Conservation (phyloP, 2,797 vertebrate species). For the Ciconia nigra region DNA sequence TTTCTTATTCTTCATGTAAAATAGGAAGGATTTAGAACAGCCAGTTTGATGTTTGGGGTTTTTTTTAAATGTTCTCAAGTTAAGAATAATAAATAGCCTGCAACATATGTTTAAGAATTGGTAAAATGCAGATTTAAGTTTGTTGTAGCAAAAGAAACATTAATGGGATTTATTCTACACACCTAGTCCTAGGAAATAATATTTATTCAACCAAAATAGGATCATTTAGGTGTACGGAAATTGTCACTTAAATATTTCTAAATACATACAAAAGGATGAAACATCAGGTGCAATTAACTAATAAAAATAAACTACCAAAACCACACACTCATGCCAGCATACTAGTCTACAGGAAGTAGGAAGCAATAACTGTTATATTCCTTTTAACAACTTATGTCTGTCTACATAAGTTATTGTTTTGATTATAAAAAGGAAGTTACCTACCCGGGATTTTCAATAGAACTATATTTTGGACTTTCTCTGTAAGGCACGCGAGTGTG, state of each 20-base stretch:
- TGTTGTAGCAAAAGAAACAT: neutral
- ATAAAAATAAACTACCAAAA: neutral
- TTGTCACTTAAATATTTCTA: neutral
- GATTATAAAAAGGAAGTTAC: neutral
- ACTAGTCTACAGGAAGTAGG: neutral
- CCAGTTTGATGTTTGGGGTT: neutral
- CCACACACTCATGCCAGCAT: neutral
- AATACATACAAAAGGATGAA: neutral
- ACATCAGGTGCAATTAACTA: neutral
- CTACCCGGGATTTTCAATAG: neutral
- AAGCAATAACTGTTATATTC: neutral
- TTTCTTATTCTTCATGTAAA: neutral
- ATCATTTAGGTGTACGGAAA: neutral
- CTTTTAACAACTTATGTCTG: neutral
- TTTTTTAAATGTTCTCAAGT: neutral
- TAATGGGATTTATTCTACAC: neutral
- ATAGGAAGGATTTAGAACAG: neutral
- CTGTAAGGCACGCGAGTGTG: rapidly evolving
- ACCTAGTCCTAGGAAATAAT: neutral
- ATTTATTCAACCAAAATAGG: neutral
- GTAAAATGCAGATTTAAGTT: neutral
- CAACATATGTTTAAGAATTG: neutral
- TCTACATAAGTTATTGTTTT: neutral
- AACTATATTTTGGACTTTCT: neutral
- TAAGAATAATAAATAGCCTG: neutral